These are phyloP conservation scores for Smittia aterrima DNA, from an alignment of 2,888 invertebrate genomes.

Conservation along the genomic window DNA sequence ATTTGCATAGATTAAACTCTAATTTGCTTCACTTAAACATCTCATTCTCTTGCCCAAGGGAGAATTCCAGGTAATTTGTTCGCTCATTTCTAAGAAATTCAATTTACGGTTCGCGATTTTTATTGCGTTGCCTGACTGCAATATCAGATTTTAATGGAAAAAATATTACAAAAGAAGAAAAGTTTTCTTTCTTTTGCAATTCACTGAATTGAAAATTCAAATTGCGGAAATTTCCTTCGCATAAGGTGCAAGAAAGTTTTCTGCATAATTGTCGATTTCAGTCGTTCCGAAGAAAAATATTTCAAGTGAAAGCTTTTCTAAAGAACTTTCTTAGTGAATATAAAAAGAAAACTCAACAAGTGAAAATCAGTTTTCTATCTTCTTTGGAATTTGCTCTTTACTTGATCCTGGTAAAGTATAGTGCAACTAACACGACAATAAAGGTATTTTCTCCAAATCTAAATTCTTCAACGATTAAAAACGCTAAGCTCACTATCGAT, in stretches of 20 bases:
- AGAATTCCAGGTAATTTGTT: background rate
- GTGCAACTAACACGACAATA: no score
- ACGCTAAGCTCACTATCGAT: background rate
- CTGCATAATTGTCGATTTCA: background rate
- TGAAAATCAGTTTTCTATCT: no score
- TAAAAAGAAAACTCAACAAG: no score
- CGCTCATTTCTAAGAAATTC: background rate
- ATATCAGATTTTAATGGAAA: background rate
- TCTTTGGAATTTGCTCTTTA: no score
- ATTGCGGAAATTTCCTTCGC: background rate
- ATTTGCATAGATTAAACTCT: conserved; percentile 35
- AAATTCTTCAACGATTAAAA: no score
- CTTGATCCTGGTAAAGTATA: no score
- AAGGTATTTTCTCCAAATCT: no score
- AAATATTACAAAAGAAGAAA: background rate
- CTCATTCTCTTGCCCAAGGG: background rate
- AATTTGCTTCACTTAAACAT: conserved; percentile 30
- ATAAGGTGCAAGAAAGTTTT: background rate
- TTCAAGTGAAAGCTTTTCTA: no score
- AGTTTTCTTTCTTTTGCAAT: background rate
- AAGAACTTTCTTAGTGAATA: no score
- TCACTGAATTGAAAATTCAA: background rate
- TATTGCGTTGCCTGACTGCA: background rate
- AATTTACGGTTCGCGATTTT: background rate
- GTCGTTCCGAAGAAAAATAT: background rate